Conservation (phyloP, 2,797 vertebrate genomes). For the Carcharodon carcharias region DNA sequence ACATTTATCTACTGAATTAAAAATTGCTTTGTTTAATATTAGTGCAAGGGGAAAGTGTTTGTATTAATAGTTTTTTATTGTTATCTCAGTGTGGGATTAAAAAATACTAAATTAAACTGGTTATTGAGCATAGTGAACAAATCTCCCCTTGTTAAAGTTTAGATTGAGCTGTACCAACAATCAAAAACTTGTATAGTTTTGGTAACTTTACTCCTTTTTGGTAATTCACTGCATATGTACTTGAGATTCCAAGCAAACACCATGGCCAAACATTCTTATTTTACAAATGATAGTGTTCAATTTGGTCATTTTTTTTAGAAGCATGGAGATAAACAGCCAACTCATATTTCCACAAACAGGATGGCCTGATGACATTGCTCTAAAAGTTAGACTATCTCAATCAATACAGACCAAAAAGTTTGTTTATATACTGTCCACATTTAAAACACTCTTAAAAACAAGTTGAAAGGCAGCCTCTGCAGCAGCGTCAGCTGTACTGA, state of each 20-base stretch:
- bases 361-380: no score
- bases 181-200: background rate
- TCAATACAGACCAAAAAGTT: no score
- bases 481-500: no score
- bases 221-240: background rate
- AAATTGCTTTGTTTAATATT: background rate
- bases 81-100: background rate
- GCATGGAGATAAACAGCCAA: no score
- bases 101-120: background rate
- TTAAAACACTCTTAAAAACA: no score
- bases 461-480: no score
- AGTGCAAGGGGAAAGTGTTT: background rate
- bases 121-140: background rate
- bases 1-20: background rate
- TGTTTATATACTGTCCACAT: no score
- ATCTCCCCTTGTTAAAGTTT: background rate
- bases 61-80: background rate
- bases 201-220: background rate
- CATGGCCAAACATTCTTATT: background rate
- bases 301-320: no score
- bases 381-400: no score
- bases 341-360: no score
- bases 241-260: background rate
- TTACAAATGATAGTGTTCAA: no score
- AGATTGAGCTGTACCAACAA: background rate